Evolutionary conservation across 1,140 invertebrate species (phyloP).

Genomic region (Heterodera carotae): DNA sequence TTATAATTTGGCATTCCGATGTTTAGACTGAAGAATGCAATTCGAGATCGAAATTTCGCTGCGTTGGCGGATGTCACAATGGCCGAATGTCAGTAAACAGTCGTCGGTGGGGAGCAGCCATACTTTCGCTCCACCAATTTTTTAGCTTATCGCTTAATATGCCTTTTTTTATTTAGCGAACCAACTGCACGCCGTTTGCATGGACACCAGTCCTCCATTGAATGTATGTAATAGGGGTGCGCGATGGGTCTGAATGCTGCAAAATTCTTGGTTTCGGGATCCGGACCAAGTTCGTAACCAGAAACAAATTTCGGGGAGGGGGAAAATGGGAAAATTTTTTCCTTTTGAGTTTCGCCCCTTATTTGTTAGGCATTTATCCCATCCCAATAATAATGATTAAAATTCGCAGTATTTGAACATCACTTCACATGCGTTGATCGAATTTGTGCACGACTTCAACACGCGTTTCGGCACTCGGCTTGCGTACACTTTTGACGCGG

Average conservation of each 20-base stretch:
- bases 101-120: no score
- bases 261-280: no score
- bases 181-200: constrained; percentile 89
- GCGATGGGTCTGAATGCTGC: no score
- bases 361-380: no score
- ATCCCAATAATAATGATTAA: no score
- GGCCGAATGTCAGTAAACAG: constrained; percentile 76
- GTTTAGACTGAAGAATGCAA: constrained; percentile 71
- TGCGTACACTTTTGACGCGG: constrained; percentile 65
- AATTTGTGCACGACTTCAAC: constrained; percentile 57
- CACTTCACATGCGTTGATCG: constrained; percentile 51
- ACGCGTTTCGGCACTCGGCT: constrained; percentile 31
- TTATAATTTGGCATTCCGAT: constrained; percentile 24
- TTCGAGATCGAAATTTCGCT: constrained; percentile 78
- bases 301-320: constrained; percentile 30
- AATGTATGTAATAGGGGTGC: constrained; percentile 20
- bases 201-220: constrained; percentile 88
- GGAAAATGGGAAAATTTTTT: no score
- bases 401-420: constrained; percentile 56
- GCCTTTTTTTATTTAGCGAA: constrained; percentile 70
- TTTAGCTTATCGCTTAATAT: background rate
- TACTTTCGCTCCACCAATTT: no score
- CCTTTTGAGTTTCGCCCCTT: no score
- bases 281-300: no score
- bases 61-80: constrained; percentile 90